Percentiles rank a stretch among this genome's conserved stretches.
phyloP scores from a whole-genome alignment of 2,888 invertebrate species.

The Cistogaster globosa region DNA sequence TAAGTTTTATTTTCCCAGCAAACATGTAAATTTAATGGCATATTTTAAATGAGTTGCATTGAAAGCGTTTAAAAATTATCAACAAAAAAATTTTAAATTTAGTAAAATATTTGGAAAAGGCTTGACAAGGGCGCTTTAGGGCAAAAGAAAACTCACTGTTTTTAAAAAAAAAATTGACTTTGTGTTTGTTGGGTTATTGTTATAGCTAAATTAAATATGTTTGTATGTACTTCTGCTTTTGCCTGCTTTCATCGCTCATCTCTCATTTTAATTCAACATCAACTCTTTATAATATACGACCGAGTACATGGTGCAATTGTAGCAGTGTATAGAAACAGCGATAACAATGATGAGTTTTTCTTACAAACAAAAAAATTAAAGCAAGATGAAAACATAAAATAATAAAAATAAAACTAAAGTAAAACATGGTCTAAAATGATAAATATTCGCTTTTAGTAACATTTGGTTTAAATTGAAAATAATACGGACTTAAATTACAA shows the following conservation, averaged over 20 bases:
- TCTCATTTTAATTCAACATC: conserved; percentile 30
- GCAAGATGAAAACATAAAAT: conserved; percentile 29
- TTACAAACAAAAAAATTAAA: conserved; percentile 23
- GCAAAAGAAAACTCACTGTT: too few relatives aligned
- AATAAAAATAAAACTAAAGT: conserved; percentile 22
- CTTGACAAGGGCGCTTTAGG: too few relatives aligned
- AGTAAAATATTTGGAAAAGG: too few relatives aligned
- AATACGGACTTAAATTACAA: conserved; percentile 37
- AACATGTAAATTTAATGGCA: too few relatives aligned
- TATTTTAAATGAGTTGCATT: too few relatives aligned
- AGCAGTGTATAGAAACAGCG: not conserved
- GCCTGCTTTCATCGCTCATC: conserved; percentile 27
- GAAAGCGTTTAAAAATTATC: too few relatives aligned
- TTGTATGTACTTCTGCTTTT: conserved; percentile 25
- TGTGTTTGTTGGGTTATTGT: too few relatives aligned
- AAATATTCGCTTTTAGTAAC: conserved; percentile 57
- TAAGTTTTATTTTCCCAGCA: conserved; percentile 23
- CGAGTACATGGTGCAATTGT: conserved; percentile 7
- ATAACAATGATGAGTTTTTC: conserved; percentile 55
- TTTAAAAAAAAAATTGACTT: too few relatives aligned
- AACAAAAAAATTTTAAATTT: too few relatives aligned
- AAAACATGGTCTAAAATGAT: conserved; percentile 64
- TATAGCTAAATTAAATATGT: not conserved
- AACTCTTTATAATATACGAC: conserved; percentile 42
- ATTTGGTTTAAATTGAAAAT: conserved; percentile 61